These are phyloP conservation scores for Brachymystax lenok DNA, from an alignment of 2,797 vertebrate genomes.

Conservation along the genomic window DNA sequence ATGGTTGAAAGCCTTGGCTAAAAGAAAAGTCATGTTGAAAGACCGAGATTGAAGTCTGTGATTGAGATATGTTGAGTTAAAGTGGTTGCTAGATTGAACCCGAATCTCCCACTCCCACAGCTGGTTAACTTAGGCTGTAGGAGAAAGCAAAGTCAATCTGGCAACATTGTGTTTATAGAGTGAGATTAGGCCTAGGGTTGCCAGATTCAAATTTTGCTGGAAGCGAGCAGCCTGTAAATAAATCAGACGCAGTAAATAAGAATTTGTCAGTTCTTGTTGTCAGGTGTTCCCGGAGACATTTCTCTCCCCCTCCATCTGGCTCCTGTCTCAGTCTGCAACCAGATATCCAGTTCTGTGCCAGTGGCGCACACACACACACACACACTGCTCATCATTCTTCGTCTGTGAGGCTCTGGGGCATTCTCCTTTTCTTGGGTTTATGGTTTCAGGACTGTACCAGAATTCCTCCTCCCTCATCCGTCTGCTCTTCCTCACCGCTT, in stretches of 20 bases:
- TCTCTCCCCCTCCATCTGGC: constrained; percentile 52
- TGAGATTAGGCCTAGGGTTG: neutral
- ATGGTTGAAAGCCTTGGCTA: neutral
- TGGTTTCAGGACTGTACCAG: too few species aligned
- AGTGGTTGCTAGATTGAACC: neutral
- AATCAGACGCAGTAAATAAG: constrained; percentile 57
- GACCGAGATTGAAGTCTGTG: neutral
- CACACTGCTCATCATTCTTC: neutral
- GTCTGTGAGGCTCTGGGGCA: neutral
- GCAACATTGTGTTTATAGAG: too few species aligned
- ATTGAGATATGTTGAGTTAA: neutral
- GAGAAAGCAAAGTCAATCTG: too few species aligned
- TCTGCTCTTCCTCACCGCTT: neutral
- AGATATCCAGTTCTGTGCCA: constrained; percentile 46
- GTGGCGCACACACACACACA: constrained; percentile 8
- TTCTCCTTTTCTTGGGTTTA: neutral
- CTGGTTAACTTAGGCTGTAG: too few species aligned
- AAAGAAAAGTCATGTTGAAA: neutral
- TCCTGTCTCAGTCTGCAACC: constrained; percentile 46
- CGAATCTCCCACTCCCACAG: neutral
- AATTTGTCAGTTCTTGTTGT: constrained; percentile 46
- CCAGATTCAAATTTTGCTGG: neutral
- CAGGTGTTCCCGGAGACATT: constrained; percentile 52
- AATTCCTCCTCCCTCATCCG: neutral
- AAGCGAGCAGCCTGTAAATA: constrained; percentile 3